A percentile compares a stretch with the other conserved stretches of the same genome.
Evolutionary conservation across 1,140 invertebrate species (phyloP).

Genomic region (Eubasilissa regina): DNA sequence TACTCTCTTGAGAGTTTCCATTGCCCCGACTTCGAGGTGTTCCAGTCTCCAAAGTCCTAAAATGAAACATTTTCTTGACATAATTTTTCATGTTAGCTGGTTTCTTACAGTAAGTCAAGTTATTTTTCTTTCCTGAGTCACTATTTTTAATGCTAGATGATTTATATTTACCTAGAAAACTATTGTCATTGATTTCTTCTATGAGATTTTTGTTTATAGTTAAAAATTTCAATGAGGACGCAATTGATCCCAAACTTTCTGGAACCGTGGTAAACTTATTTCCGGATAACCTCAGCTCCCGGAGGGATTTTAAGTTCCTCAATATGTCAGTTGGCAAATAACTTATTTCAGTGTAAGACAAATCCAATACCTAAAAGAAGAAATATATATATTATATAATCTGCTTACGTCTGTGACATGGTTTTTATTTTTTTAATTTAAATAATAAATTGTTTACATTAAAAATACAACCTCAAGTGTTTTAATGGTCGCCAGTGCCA

Average conservation of each 20-base stretch:
- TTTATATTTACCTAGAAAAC: slow-evolving; percentile 70
- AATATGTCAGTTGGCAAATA: slow-evolving; percentile 69
- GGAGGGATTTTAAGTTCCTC: slow-evolving; percentile 67
- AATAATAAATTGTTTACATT: neutral
- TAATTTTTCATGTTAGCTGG: too few relatives aligned
- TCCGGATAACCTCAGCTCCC: slow-evolving; percentile 72
- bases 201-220: slow-evolving; percentile 75
- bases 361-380: slow-evolving; percentile 70
- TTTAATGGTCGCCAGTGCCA: slow-evolving; percentile 74
- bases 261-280: slow-evolving; percentile 75
- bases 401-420: too few relatives aligned
- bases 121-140: neutral
- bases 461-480: slow-evolving; percentile 72
- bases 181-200: slow-evolving; percentile 71
- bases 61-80: neutral
- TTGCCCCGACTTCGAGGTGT: slow-evolving; percentile 73
- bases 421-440: too few relatives aligned
- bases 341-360: slow-evolving; percentile 74
- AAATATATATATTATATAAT: slow-evolving; percentile 28
- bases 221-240: slow-evolving; percentile 70
- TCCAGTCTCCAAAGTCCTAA: slow-evolving; percentile 71
- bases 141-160: neutral
- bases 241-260: slow-evolving; percentile 69
- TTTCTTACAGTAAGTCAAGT: too few relatives aligned
- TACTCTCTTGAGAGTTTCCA: slow-evolving; percentile 71